A percentile compares a stretch with the other conserved stretches of the same genome.
These are phyloP conservation scores for Acrocyrtus sp. DNA, from an alignment of 2,888 invertebrate species.

Conservation along the genomic window DNA sequence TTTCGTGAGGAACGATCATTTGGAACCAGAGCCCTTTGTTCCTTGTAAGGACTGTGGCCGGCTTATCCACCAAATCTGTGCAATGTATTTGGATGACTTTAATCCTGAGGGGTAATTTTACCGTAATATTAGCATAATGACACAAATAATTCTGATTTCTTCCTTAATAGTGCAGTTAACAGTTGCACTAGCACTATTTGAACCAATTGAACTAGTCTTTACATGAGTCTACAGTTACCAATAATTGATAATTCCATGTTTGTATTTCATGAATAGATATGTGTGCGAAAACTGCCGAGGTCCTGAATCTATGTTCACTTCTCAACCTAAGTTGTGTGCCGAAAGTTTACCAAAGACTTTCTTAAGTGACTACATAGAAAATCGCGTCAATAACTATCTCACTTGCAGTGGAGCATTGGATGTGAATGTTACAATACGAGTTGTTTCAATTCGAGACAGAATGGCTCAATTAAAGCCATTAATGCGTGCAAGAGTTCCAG, in stretches of 20 bases:
- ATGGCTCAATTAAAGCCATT: constrained; percentile 98
- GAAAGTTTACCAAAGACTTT: constrained; percentile 94
- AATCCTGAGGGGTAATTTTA: constrained; percentile 95
- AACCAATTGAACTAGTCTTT: not conserved
- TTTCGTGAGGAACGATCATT: constrained; percentile 97
- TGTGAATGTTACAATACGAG: constrained; percentile 97
- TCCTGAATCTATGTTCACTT: constrained; percentile 88
- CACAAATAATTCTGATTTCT: too few relatives aligned
- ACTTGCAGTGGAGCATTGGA: constrained; percentile 91
- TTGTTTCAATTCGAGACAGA: constrained; percentile 97
- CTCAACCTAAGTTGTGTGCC: constrained; percentile 94
- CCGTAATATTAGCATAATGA: too few relatives aligned
- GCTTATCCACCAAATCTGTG: constrained; percentile 98
- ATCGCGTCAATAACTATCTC: constrained; percentile 94
- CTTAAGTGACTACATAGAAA: constrained; percentile 96
- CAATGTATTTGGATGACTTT: constrained; percentile 93
- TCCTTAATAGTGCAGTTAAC: not conserved
- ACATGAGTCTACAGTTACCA: not conserved
- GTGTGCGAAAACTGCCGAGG: constrained; percentile 65
- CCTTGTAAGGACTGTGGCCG: constrained; percentile 95
- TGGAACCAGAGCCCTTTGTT: constrained; percentile 97
- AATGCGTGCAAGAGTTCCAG: constrained; percentile 78
- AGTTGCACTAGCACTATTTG: constrained; percentile 62
- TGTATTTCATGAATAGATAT: constrained; percentile 1
- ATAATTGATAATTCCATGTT: too few relatives aligned